These are phyloP conservation scores for Paramisgurnus dabryanus DNA, from an alignment of 2,113 vertebrate genomes.

Conservation along the genomic window DNA sequence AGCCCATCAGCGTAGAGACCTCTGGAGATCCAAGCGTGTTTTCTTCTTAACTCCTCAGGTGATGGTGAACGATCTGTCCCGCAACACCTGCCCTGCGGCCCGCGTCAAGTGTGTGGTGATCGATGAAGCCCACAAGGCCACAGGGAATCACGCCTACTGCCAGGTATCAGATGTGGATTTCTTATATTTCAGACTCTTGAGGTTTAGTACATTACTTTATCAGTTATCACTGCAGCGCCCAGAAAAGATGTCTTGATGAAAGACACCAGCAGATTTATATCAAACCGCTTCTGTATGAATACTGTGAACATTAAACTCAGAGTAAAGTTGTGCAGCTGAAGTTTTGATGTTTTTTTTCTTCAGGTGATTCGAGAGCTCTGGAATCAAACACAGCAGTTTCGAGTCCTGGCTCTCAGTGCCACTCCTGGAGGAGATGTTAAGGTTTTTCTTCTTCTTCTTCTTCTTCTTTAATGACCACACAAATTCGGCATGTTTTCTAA, in stretches of 20 bases:
- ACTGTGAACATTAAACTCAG: no score
- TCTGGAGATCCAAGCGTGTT: conserved; percentile 83
- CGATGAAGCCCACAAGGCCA: conserved; percentile 95
- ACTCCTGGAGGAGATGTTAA: conserved; percentile 91
- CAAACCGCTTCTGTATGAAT: no score
- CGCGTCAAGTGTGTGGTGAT: conserved; percentile 91
- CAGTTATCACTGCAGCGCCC: no score
- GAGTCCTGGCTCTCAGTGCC: conserved; percentile 90
- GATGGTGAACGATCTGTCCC: conserved; percentile 93
- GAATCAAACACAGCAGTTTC: conserved; percentile 85
- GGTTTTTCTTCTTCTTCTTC: conserved; percentile 73
- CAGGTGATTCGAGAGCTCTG: conserved; percentile 89
- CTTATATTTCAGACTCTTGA: no score
- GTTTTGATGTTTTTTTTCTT: neutral
- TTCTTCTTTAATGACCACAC: no score
- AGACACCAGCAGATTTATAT: no score
- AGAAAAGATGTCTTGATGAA: no score
- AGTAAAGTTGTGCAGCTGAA: no score
- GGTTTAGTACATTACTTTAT: no score
- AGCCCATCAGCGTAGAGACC: conserved; percentile 78
- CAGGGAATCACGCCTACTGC: conserved; percentile 95
- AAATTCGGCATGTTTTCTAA: no score
- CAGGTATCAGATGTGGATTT: conserved; percentile 73
- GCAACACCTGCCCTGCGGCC: conserved; percentile 83
- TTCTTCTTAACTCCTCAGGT: conserved; percentile 96